Evolutionary conservation across 2,797 vertebrate genomes (phyloP).

Genomic region (Poecilia velifera): DNA sequence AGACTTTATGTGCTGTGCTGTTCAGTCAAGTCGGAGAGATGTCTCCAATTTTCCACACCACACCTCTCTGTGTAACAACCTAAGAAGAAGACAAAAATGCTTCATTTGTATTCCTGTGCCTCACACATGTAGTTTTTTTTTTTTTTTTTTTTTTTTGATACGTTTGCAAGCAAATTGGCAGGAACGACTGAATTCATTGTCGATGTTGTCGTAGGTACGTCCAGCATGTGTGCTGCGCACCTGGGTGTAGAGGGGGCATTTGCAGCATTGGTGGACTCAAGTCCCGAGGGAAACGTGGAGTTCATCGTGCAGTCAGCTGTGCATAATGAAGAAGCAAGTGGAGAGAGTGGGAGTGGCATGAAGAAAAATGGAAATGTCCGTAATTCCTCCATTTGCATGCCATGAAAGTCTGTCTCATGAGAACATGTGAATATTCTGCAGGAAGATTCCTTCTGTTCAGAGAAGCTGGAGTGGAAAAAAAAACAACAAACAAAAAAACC

Average conservation of each 20-base stretch:
- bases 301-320: constrained; percentile 70
- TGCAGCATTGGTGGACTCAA: constrained; percentile 33
- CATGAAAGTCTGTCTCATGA: constrained; percentile 30
- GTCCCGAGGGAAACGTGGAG: constrained; percentile 40
- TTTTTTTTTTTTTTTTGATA: neutral
- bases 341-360: constrained; percentile 30
- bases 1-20: neutral
- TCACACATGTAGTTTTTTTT: neutral
- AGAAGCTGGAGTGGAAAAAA: neutral
- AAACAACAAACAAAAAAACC: too few species aligned
- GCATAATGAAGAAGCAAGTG: constrained; percentile 30
- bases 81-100: neutral
- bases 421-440: constrained; percentile 35
- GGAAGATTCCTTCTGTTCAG: constrained; percentile 17
- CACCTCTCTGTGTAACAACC: neutral
- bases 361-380: constrained; percentile 53
- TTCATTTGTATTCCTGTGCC: neutral
- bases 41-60: neutral
- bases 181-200: neutral
- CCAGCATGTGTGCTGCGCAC: constrained; percentile 12
- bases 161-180: neutral
- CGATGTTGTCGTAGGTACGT: constrained; percentile 1
- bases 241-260: constrained; percentile 20
- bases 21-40: neutral
- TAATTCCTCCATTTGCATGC: constrained; percentile 39